These are phyloP conservation scores for Eulimnadia texana DNA, from an alignment of 1,140 invertebrate genomes.

Conservation along the genomic window DNA sequence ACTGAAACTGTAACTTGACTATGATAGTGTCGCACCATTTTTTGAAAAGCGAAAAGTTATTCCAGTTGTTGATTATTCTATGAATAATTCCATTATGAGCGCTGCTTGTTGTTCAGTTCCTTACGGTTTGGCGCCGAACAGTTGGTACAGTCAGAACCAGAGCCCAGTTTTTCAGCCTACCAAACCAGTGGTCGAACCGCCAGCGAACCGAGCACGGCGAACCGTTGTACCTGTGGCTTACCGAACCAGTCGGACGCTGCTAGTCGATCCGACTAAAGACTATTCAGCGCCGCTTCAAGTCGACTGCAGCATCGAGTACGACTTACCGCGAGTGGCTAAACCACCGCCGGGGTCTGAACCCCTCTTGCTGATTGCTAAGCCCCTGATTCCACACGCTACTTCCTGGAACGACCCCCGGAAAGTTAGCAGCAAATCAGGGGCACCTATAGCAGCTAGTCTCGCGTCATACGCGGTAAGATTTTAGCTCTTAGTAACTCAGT, in stretches of 20 bases:
- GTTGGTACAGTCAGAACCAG: neutral
- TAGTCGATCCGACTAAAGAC: slow-evolving; percentile 31
- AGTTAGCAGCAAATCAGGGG: no score
- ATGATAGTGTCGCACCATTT: neutral
- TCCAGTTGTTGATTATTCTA: neutral
- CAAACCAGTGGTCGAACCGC: neutral
- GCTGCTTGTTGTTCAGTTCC: slow-evolving; percentile 7
- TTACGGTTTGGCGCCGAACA: neutral
- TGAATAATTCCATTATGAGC: neutral
- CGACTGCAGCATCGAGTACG: slow-evolving; percentile 70
- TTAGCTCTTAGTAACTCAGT: no score
- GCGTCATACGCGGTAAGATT: no score
- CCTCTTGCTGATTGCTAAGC: slow-evolving; percentile 13
- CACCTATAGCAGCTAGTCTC: no score
- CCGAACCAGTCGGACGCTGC: neutral
- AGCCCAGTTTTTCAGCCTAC: neutral
- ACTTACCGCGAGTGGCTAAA: slow-evolving; percentile 61
- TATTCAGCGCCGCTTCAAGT: slow-evolving; percentile 63
- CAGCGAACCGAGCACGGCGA: neutral
- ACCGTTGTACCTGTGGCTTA: neutral
- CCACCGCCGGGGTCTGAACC: slow-evolving; percentile 48
- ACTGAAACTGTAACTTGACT: neutral
- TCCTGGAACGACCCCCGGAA: no score
- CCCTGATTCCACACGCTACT: no score
- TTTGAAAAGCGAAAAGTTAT: neutral